These are phyloP conservation scores for Caenorhabditis wallacei DNA, from an alignment of 2,888 invertebrate species.

Conservation along the genomic window DNA sequence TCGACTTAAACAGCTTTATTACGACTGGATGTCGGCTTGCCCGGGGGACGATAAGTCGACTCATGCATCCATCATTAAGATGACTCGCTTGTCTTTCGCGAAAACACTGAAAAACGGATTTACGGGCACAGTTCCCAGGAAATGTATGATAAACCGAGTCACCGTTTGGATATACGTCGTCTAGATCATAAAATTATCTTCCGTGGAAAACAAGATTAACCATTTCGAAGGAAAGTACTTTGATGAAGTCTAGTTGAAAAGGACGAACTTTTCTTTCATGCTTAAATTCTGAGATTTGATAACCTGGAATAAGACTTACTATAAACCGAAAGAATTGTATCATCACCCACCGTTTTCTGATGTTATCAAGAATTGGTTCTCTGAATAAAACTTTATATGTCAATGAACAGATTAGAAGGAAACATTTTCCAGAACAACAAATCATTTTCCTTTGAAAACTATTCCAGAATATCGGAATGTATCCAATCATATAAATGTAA, in stretches of 20 bases:
- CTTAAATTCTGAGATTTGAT: no score
- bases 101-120: slow-evolving; percentile 24
- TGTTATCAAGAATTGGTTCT: no score
- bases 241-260: no score
- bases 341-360: no score
- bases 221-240: not conserved
- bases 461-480: no score
- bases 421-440: no score
- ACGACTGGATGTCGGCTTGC: slow-evolving; percentile 38
- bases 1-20: slow-evolving; percentile 61
- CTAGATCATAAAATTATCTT: not conserved
- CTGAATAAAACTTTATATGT: no score
- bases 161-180: not conserved
- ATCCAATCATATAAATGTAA: not conserved
- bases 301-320: no score
- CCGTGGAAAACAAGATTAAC: not conserved
- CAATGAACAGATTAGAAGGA: no score
- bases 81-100: slow-evolving; percentile 28
- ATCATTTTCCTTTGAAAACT: no score
- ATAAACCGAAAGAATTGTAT: no score
- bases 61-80: slow-evolving; percentile 33
- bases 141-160: slow-evolving; percentile 16
- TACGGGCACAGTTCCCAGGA: slow-evolving; percentile 14
- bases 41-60: slow-evolving; percentile 50
- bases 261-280: no score